These are phyloP conservation scores for Helicorthomorpha holstii DNA, from an alignment of 1,140 invertebrate species.

Conservation along the genomic window DNA sequence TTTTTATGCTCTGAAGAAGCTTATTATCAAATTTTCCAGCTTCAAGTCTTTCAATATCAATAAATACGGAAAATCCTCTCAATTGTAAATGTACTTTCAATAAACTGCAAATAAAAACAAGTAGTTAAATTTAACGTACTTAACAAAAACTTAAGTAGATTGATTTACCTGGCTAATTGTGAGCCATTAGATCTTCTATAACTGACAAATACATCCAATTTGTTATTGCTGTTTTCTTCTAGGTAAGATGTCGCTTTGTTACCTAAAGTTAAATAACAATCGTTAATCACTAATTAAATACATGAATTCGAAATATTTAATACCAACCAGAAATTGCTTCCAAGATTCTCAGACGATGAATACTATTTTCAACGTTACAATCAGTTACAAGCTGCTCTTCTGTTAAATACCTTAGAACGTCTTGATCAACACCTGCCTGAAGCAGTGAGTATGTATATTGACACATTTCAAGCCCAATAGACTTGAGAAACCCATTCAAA, in stretches of 20 bases:
- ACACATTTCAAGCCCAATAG: conserved; percentile 73
- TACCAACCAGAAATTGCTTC: conserved; percentile 57
- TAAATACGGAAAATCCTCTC: conserved; percentile 83
- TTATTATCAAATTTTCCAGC: conserved; percentile 99
- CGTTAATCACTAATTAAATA: background rate
- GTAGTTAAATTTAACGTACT: background rate
- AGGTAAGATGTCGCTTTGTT: background rate
- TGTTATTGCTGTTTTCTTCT: conserved; percentile 58
- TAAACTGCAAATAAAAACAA: conserved; percentile 25
- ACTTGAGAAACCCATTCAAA: conserved; percentile 76
- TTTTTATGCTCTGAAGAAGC: conserved; percentile 84
- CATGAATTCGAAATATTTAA: background rate
- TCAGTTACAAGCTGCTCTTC: conserved; percentile 81
- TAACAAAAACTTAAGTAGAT: background rate
- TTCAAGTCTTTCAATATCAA: conserved; percentile 84
- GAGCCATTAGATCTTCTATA: conserved; percentile 95
- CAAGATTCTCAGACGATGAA: conserved; percentile 77
- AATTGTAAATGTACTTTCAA: conserved; percentile 82
- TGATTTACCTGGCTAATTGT: conserved; percentile 61
- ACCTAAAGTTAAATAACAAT: background rate
- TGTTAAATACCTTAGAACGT: conserved; percentile 46
- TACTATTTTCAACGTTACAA: conserved; percentile 83
- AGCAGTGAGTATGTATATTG: conserved; percentile 96
- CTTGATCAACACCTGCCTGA: conserved; percentile 81
- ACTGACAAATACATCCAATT: conserved; percentile 92